phyloP scores from a whole-genome alignment of 2,797 vertebrate genomes.

The Thaleichthys pacificus region DNA sequence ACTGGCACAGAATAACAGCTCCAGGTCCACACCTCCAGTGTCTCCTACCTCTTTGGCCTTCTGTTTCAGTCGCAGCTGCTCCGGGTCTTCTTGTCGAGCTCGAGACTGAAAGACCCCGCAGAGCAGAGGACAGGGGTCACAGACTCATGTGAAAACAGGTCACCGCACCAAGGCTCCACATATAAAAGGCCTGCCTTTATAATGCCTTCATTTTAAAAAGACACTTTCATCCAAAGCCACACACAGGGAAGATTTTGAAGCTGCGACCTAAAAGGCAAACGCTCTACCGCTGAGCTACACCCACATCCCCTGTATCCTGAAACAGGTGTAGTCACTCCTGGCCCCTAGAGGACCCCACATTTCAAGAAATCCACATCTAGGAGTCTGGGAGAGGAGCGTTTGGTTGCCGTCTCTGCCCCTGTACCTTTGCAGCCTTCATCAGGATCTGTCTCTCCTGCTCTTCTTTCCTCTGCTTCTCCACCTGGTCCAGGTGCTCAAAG shows the following conservation, averaged over 20 bases:
- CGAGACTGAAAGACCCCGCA: slow-evolving; percentile 81
- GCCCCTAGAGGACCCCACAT: slow-evolving; percentile 24
- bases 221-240: too few relatives aligned
- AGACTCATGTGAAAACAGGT: slow-evolving; percentile 5
- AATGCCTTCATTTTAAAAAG: too few relatives aligned
- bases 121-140: slow-evolving; percentile 6
- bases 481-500: slow-evolving; percentile 96
- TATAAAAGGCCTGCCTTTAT: too few relatives aligned
- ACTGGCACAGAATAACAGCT: not conserved
- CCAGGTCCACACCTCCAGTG: slow-evolving; percentile 12
- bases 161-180: too few relatives aligned
- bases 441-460: slow-evolving; percentile 97
- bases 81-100: slow-evolving; percentile 97
- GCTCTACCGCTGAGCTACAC: not conserved
- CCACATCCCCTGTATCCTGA: not conserved
- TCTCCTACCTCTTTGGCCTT: slow-evolving; percentile 94
- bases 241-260: too few relatives aligned
- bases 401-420: slow-evolving; percentile 6
- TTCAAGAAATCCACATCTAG: too few relatives aligned
- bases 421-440: slow-evolving; percentile 95
- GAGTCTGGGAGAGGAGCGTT: not conserved
- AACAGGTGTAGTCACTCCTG: not conserved
- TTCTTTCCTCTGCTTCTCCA: slow-evolving; percentile 95
- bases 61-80: slow-evolving; percentile 94
- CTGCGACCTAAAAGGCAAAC: too few relatives aligned